These are phyloP conservation scores for Clarias pachynema DNA, from an alignment of 2,797 vertebrate species.

Conservation along the genomic window DNA sequence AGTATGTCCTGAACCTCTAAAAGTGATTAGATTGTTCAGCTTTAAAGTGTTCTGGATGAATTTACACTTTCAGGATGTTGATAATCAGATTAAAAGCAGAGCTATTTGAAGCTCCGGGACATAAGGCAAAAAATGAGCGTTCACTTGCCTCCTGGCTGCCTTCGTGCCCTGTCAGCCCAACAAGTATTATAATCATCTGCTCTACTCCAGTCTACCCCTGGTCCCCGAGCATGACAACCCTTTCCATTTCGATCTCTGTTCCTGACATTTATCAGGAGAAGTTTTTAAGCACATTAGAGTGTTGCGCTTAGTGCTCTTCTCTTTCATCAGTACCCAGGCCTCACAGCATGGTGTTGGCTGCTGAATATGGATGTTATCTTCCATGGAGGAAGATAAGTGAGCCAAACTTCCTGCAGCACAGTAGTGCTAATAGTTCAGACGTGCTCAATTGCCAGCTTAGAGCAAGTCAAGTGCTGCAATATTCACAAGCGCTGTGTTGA, in stretches of 20 bases:
- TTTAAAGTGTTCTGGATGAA: not conserved
- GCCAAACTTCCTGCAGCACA: conserved; percentile 40
- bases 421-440: conserved; percentile 45
- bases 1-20: too few relatives aligned
- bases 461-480: conserved; percentile 43
- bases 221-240: not conserved
- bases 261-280: conserved; percentile 40
- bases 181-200: not conserved
- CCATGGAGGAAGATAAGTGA: conserved; percentile 47
- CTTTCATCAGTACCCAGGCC: conserved; percentile 59
- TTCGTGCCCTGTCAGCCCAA: not conserved
- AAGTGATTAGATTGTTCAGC: not conserved
- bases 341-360: conserved; percentile 45
- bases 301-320: conserved; percentile 49
- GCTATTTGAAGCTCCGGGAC: not conserved
- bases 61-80: not conserved
- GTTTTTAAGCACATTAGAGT: conserved; percentile 56
- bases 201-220: not conserved
- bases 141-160: not conserved
- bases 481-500: conserved; percentile 38
- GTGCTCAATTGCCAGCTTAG: conserved; percentile 46
- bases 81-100: not conserved
- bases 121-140: not conserved
- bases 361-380: conserved; percentile 57
- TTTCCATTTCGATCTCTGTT: conserved; percentile 23